Evolutionary conservation across 23 tunicate genomes (phyloP).

Genomic region (Ciona savignyi): DNA sequence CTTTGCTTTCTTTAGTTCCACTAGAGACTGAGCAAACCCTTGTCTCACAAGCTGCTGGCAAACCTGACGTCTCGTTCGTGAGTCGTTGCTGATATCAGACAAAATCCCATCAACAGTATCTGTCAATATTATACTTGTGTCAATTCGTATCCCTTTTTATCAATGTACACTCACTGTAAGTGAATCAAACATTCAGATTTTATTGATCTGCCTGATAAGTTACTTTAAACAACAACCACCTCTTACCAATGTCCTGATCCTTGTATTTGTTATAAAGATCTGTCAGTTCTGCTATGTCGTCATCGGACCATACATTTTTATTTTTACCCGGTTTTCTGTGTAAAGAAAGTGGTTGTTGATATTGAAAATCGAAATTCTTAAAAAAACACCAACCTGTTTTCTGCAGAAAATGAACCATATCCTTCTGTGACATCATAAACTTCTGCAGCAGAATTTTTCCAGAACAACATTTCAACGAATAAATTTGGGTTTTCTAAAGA

Average conservation of each 20-base stretch:
- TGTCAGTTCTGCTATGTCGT: constrained; percentile 50
- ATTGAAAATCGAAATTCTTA: too few relatives aligned
- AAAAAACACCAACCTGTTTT: too few relatives aligned
- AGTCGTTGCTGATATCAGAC: constrained; percentile 51
- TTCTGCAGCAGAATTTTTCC: constrained; percentile 70
- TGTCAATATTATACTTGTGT: constrained; percentile 2
- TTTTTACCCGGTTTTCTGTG: too few relatives aligned
- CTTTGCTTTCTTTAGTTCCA: constrained; percentile 40
- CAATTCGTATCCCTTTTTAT: too few relatives aligned
- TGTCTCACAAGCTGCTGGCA: constrained; percentile 46
- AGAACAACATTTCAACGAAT: constrained; percentile 58
- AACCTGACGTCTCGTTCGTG: constrained; percentile 57
- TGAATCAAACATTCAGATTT: too few relatives aligned
- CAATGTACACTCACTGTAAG: too few relatives aligned
- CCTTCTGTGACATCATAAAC: constrained; percentile 52
- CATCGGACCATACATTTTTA: constrained; percentile 47
- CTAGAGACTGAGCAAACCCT: constrained; percentile 51
- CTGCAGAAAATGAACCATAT: constrained; percentile 47
- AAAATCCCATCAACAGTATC: constrained; percentile 69
- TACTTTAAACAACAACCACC: not conserved
- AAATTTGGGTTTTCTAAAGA: constrained; percentile 28
- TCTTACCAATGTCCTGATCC: constrained; percentile 37
- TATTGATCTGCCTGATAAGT: not conserved
- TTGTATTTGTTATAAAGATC: constrained; percentile 50
- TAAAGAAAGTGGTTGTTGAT: too few relatives aligned